These are phyloP conservation scores for Capromys pilorides DNA, from an alignment of 2,797 vertebrate species.

Conservation along the genomic window DNA sequence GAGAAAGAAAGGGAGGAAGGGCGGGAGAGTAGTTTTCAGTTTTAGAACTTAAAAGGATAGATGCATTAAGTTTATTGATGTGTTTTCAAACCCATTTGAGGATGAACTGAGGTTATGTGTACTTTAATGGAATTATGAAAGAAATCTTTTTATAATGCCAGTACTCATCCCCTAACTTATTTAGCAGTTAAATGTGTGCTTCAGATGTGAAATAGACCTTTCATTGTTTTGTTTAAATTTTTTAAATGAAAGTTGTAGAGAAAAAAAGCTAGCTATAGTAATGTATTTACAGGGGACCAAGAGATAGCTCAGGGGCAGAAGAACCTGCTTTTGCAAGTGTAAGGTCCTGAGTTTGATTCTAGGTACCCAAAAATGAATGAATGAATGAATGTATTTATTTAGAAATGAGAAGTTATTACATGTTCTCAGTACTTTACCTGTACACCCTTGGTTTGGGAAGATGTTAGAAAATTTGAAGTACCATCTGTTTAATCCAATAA, in stretches of 20 bases:
- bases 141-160: slow-evolving; percentile 39
- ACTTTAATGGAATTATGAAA: slow-evolving; percentile 36
- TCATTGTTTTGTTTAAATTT: slow-evolving; percentile 30
- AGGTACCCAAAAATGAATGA: no score
- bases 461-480: slow-evolving; percentile 31
- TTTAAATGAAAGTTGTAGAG: slow-evolving; percentile 49
- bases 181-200: slow-evolving; percentile 10
- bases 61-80: not conserved
- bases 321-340: no score
- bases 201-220: slow-evolving; percentile 21
- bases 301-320: no score
- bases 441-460: not conserved
- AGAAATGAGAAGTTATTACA: not conserved
- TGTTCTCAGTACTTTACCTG: slow-evolving; percentile 3
- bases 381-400: not conserved
- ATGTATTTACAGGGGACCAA: not conserved
- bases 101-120: slow-evolving; percentile 22
- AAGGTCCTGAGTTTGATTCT: no score
- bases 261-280: not conserved
- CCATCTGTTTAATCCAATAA: slow-evolving; percentile 49
- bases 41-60: not conserved
- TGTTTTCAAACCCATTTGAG: not conserved
- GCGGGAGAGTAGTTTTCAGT: not conserved
- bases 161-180: slow-evolving; percentile 2
- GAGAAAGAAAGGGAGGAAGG: no score